Conservation (phyloP, 1,140 invertebrate species). For the Bombus polaris region DNA sequence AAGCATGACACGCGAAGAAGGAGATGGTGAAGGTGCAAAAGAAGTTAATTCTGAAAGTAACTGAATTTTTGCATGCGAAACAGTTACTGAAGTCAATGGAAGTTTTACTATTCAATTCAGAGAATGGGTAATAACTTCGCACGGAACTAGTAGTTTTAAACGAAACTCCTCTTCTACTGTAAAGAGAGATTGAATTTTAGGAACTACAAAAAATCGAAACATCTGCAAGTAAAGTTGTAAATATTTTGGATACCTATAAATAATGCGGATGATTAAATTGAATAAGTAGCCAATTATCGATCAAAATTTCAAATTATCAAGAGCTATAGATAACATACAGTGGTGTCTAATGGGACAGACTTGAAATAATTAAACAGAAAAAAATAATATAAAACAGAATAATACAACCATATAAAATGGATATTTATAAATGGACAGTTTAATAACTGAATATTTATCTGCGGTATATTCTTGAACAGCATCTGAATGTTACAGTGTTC, state of each 20-base stretch:
- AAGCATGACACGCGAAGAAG: conserved; percentile 85
- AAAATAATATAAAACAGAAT: conserved; percentile 35
- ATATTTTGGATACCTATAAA: conserved; percentile 70
- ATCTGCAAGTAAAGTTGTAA: conserved; percentile 65
- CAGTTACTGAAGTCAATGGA: conserved; percentile 38
- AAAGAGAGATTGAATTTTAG: conserved; percentile 57
- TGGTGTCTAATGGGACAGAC: conserved; percentile 40
- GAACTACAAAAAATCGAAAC: conserved; percentile 37
- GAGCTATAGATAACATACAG: conserved; percentile 35
- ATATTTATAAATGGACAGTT: conserved; percentile 63
- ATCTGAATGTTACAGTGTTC: conserved; percentile 67
- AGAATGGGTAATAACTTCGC: conserved; percentile 31
- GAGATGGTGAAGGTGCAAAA: conserved; percentile 84
- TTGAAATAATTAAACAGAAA: conserved; percentile 42
- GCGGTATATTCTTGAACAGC: conserved; percentile 60
- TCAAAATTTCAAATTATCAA: conserved; percentile 63
- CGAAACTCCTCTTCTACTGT: conserved; percentile 21
- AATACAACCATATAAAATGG: conserved; percentile 37
- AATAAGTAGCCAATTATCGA: conserved; percentile 65
- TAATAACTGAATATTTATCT: conserved; percentile 64
- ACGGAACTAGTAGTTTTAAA: conserved; percentile 37
- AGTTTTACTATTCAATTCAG: conserved; percentile 40
- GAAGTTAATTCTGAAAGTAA: conserved; percentile 78
- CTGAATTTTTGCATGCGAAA: conserved; percentile 66
- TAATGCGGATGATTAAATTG: conserved; percentile 63